These are phyloP conservation scores for Micrasema longulum DNA, from an alignment of 1,140 invertebrate species.

Conservation along the genomic window DNA sequence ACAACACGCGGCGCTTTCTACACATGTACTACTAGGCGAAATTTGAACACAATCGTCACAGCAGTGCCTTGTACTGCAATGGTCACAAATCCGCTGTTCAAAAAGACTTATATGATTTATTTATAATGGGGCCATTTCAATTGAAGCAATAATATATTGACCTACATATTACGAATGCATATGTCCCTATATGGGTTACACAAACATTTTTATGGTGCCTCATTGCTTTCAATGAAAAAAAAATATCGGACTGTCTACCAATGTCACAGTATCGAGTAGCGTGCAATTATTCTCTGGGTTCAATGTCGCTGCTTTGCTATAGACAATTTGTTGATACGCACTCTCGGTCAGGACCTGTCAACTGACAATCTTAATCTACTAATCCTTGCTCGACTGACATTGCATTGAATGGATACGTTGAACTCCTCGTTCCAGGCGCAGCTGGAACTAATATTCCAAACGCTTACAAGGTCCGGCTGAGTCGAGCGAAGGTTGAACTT, in stretches of 20 bases:
- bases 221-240: slow-evolving; percentile 33
- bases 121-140: slow-evolving; percentile 40
- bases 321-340: slow-evolving; percentile 5
- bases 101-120: slow-evolving; percentile 40
- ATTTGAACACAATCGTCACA: slow-evolving; percentile 11
- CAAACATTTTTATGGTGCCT: slow-evolving; percentile 37
- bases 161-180: slow-evolving; percentile 35
- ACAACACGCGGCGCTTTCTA: not conserved
- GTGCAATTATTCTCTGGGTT: slow-evolving; percentile 16
- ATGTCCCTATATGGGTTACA: slow-evolving; percentile 36
- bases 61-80: slow-evolving; percentile 22
- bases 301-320: slow-evolving; percentile 13
- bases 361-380: slow-evolving; percentile 31
- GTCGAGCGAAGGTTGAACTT: too few relatives aligned
- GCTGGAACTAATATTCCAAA: not conserved
- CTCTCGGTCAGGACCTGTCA: slow-evolving; percentile 6
- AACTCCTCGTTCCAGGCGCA: slow-evolving; percentile 1
- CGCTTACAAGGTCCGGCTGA: too few relatives aligned
- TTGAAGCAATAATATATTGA: slow-evolving; percentile 40
- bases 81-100: slow-evolving; percentile 21
- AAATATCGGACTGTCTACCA: slow-evolving; percentile 21
- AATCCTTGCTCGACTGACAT: slow-evolving; percentile 26
- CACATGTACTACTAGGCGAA: not conserved
- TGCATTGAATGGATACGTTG: slow-evolving; percentile 31
- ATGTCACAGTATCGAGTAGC: slow-evolving; percentile 22